These are phyloP conservation scores for Corella eumyota DNA, from an alignment of 23 tunicate genomes.

Conservation along the genomic window DNA sequence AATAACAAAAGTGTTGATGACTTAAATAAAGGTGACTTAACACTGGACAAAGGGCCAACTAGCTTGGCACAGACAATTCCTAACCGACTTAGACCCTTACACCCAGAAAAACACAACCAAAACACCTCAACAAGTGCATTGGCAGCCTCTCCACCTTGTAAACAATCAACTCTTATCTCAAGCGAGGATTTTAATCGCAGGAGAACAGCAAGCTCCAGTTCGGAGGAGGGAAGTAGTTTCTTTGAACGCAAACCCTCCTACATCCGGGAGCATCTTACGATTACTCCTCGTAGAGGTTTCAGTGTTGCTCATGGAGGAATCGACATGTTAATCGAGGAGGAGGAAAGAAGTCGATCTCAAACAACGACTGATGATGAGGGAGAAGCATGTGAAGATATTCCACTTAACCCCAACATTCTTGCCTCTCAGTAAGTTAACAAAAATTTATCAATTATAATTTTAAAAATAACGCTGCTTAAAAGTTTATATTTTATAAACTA, in stretches of 20 bases:
- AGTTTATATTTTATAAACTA: too few relatives aligned
- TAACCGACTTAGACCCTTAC: slow-evolving; percentile 1
- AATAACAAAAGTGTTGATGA: background rate
- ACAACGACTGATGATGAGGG: slow-evolving; percentile 86
- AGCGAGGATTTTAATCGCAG: slow-evolving; percentile 2
- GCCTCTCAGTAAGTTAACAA: slow-evolving; percentile 49
- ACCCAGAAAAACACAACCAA: background rate
- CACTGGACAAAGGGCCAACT: background rate
- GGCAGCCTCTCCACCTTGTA: slow-evolving; percentile 36
- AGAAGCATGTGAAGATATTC: slow-evolving; percentile 31
- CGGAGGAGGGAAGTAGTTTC: slow-evolving; percentile 24
- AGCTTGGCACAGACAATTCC: background rate
- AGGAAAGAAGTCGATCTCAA: slow-evolving; percentile 71
- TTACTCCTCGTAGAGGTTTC: slow-evolving; percentile 93
- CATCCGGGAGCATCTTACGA: slow-evolving; percentile 93
- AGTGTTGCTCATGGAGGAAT: slow-evolving; percentile 91
- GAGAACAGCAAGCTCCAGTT: slow-evolving; percentile 39
- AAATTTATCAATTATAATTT: background rate
- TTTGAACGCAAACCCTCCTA: slow-evolving; percentile 28
- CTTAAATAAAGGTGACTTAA: background rate
- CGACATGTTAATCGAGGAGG: slow-evolving; percentile 87
- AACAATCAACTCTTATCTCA: slow-evolving; percentile 12
- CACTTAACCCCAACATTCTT: slow-evolving; percentile 53
- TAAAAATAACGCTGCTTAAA: too few relatives aligned
- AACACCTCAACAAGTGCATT: background rate